Evolutionary conservation across 2,113 vertebrate species (phyloP).

Genomic region (Oxyruncus cristatus): DNA sequence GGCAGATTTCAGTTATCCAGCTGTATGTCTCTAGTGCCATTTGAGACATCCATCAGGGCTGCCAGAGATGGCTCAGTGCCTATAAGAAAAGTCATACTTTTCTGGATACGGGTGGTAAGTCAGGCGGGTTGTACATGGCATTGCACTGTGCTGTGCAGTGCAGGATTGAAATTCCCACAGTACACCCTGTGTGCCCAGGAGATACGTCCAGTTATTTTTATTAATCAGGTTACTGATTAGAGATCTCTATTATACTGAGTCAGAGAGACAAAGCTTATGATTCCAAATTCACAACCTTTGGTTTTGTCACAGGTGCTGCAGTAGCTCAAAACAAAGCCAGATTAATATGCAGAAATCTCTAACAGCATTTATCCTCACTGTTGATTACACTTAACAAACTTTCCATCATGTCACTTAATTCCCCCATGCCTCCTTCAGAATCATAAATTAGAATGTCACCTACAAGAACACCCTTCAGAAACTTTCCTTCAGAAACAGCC

Average conservation of each 20-base stretch:
- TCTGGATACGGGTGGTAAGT: background rate
- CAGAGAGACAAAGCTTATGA: background rate
- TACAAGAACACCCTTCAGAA: slow-evolving; percentile 39
- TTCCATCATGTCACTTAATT: slow-evolving; percentile 52
- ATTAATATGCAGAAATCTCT: slow-evolving; percentile 54
- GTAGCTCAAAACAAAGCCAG: slow-evolving; percentile 22
- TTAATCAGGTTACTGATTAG: background rate
- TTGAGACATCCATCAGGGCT: background rate
- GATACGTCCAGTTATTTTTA: background rate
- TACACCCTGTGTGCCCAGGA: background rate
- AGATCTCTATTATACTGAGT: background rate
- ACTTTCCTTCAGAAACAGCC: background rate
- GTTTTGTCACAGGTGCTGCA: background rate
- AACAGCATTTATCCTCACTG: slow-evolving; percentile 30
- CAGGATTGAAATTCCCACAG: background rate
- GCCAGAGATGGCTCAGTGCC: background rate
- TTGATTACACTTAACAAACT: slow-evolving; percentile 62
- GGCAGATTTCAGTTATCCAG: background rate
- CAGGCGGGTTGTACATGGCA: background rate
- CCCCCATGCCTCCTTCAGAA: slow-evolving; percentile 8
- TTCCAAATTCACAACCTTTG: slow-evolving; percentile 5
- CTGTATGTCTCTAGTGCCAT: accelerated
- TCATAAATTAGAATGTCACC: slow-evolving; percentile 45
- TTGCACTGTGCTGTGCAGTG: no score
- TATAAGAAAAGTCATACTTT: accelerated